Base-by-base conservation (phyloP, 2,113 vertebrate genomes). In the Damaliscus lunatus region DNA sequence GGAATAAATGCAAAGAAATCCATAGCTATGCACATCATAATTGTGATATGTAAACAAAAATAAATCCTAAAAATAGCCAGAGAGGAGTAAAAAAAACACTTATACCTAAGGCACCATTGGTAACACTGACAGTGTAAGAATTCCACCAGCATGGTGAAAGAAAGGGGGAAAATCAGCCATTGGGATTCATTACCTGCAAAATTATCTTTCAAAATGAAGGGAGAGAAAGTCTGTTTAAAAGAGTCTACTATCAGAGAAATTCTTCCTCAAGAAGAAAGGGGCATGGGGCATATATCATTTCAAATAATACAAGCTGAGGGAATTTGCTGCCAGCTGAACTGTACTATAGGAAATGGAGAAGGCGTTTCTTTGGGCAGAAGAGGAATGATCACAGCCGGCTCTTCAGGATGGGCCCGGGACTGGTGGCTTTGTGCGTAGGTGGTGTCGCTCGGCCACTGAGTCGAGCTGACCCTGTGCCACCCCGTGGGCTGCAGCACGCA, bases 161-260 rank as follows among this genome's bases (percentile, higher is more conserved):
- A 27, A n/a, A 27, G 14, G 3, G 4, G 7, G 15, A 1, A 5
- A 2, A 1, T 9, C 3, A 16, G 29, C 7, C 7, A 27, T 0
- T 3, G 14, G 43, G 31, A 1, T 7, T 46, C 12, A 15, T 7
- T 4, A 6, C 27, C 17, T 1, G n/a, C 0, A 48, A n/a, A 21
- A 1, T 8, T 2, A 9, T 33, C 43, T 43, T 40, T 48, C 46
- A 4, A 16, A n/a, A 15, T 12, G 82, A 46, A n/a, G n/a, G 48
- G 67, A 71, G 7, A 3, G 15, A 25, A 62, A 31, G 40, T 5
- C 57, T 23, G 2, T 27, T 74, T 71, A 25, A 80, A 4, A 59
- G 59, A 46, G 8, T 0, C 2, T 36, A 6, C 25, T 16, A 10
- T 40, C 48, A 40, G 19, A 36, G 27, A 48, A 46, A 46, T 25